Evolutionary conservation across 2,888 invertebrate genomes (phyloP), one percentile per base, ranked within the genome.

Genomic region (Yponomeuta cagnagella): DNA sequence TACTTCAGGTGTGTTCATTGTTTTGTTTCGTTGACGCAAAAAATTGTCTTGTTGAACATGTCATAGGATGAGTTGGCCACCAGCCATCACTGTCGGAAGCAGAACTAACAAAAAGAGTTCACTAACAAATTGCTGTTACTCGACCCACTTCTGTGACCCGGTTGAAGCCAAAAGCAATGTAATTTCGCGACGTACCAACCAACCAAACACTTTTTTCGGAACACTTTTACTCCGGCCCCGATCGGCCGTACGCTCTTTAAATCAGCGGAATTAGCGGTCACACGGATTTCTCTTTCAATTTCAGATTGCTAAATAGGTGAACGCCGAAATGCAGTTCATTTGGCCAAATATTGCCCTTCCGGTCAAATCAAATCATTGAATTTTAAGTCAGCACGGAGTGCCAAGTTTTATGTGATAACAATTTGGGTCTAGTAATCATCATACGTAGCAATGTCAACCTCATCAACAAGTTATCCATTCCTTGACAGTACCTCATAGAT

Each of bases 101-200:
- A 69, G 69, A 69, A 12, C 37, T 63, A 63, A 69, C 63, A 69
- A 69, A 69, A 69, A 69, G 63, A 69, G 63, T 63, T 15, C 33
- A 69, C 33, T 58, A 9, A 52, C 52, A 52, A 48, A 86, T 87
- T 87, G 88, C 92, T 87, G 92, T 91, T 87, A 87, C 85, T 89
- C 87, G 90, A 84, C 91, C 91, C 82, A 92, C 89, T 88, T 90
- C 79, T 73, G 75, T 83, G 86, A 84, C 91, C 92, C 83, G 84
- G 90, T 89, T 90, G 81, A 84, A 82, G 89, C 89, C 88, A 91
- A 91, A 90, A 89, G 91, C 91, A 88, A 90, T 89, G 90, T 89
- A 90, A 90, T 90, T 92, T 92, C 84, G 92, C 70, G 70, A 70
- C n/a, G 66, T 52, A 58, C 52, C 52, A 15, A 43, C 43, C 43